Base-by-base conservation (phyloP, 2,113 vertebrate species). In the Pelusios castaneus region DNA sequence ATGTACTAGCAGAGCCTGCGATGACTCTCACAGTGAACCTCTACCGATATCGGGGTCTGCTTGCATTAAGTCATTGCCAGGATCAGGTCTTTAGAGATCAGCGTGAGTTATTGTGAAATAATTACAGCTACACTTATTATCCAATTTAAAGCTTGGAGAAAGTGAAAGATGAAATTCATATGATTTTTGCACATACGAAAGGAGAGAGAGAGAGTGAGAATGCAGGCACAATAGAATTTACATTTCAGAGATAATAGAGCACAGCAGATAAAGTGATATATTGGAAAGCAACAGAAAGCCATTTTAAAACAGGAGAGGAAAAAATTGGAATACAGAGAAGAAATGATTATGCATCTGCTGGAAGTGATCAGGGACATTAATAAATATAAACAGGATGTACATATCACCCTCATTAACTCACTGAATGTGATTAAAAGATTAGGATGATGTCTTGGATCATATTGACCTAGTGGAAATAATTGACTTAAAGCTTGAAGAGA, bases 381-480 rank as follows among this genome's bases (percentile, higher is more conserved):
- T 1, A 56, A 58, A 2, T 47, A 5, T 31, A 45, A 38, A 4
- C 47, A 6, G 8, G 52, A 11, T 56, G 34, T 0, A 3, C 0
- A 31, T 8, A 6, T 25, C 19, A 63, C 8, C 43, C 80, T 79
- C 45, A 4, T 16, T 13, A 60, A 34, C 60, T 67, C 63, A 3
- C 16, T 13, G 60, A 38, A n/a, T 25, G 27, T 41, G 12, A 56
- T 12, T 0, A 31, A 89, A 94, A 95, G 47, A 58, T 70, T 6
- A 0, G 19, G 83, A 78, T 0, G 21, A 21, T 1, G 55, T 67
- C 21, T 25, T 51, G 49, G 29, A 63, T 21, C n/a, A 31, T 25
- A 19, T 21, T 9, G 76, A 25, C 45, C 45, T 56, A 9, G 49
- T 10, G 22, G 73, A 73, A 38, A 76, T 45, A 49, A 75, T 45